Evolutionary conservation across 1,140 invertebrate species (phyloP), one percentile per base, ranked within the genome.

Genomic region (Bombus turneri): DNA sequence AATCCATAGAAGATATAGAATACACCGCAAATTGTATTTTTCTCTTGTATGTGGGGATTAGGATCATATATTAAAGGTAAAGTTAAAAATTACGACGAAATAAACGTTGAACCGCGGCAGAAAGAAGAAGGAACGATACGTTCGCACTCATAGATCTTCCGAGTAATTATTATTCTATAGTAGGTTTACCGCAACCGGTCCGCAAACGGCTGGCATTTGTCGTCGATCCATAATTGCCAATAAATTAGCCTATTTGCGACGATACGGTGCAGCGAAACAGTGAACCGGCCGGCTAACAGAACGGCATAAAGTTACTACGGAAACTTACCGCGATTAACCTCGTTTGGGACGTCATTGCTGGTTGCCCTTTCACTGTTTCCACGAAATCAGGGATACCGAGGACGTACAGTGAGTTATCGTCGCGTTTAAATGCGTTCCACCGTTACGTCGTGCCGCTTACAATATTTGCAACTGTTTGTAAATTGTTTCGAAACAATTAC

Each of bases 281-380:
- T 72, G 76, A 72, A 80, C 76, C 78, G 28, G 59, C 25, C 53
- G 53, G 68, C 68, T 72, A 85, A 69, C 83, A 80, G 77, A 64
- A 72, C 41, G 77, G 83, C 77, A 85, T 85, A 80, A 85, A 85
- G 77, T 85, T 85, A 78, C 77, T 80, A 85, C 83, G 83, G 83
- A 85, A 85, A 85, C 83, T 85, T 85, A 85, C 76, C 83, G 72
- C 83, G 83, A 85, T 85, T 85, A 85, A 85, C 83, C 83, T 80
- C 83, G 83, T 85, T 85, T 69, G 77, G 68, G 47, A 25, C 77
- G 77, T 68, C 77, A 64, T 80, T 85, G 83, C 83, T 80, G 76
- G 83, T 85, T 85, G 64, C 68, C 83, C 83, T 80, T 85, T 85
- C 77, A 85, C 76, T 77, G 83, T 73, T 85, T 62, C 83, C 83